Base-by-base conservation (phyloP, 1,140 invertebrate species). In the Globodera ellingtonae region DNA sequence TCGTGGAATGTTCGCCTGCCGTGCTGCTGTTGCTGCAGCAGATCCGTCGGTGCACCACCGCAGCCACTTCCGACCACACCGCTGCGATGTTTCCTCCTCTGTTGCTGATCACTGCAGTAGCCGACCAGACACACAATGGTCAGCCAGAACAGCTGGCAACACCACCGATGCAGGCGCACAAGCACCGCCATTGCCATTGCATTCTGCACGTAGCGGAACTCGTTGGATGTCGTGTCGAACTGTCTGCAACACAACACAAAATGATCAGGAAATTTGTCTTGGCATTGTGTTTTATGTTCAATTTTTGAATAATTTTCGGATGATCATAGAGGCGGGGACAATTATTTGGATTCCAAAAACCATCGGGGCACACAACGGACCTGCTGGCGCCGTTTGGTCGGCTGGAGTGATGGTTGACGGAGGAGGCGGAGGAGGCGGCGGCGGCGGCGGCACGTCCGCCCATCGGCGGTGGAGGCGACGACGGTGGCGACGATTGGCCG, bases 121-220 rank as follows among this genome's bases (percentile, higher is more conserved):
- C 85, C 79, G 59, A 85, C 85, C 46, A 85, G 83, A 65, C 86
- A 86, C 47, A 85, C 78, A 67, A 85, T 84, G 35, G 84, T 85
- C 4, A 85, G 72, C 84, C 84, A 85, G 70, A 86, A 85, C n/a
- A 86, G 73, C 75, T 87, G 86, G 48, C 77, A 82, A 70, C 83
- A 87, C 84, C 86, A 86, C 47, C 80, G 73, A 65, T 87, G 84
- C 0, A 86, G 78, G 69, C 78, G 72, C 21, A 62, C 72, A 44
- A 85, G 79, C n/a, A 85, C 85, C 4, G 82, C 84, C 69, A 83
- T 65, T 9, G 82, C 82, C 5, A 83, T 67, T n/a, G 84, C 80
- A 62, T 83, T 83, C 10, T 71, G 82, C 62, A 83, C 83, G 35
- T 81, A 82, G 73, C 21, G n/a, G 73, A 69, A 62, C 73, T 79